Base-by-base conservation (phyloP, 2,888 invertebrate genomes). In the Balanococcus diminutus region DNA sequence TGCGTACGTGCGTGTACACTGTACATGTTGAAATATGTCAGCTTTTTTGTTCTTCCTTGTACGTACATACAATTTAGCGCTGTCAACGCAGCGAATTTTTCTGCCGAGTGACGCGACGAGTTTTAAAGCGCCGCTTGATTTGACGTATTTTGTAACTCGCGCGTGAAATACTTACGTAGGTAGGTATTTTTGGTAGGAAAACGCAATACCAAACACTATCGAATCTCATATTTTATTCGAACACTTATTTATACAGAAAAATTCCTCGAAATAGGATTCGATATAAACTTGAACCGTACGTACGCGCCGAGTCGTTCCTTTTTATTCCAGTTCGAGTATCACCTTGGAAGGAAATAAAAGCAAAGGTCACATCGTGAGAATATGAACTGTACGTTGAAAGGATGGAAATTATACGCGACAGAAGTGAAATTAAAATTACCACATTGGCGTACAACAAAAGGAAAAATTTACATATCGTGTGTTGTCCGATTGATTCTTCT, bases 361-460 rank as follows among this genome's bases (percentile, higher is more conserved):
- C 11, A 56, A 56, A 56, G 56, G 56, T 22, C 56, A 22, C 56
- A n/a, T n/a, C n/a, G 56, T 56, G 22, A 56, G 56, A 56, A 56
- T 56, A 56, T 56, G 56, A 56, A 56, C 56, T n/a, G n/a, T 56
- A 22, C 5, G 19, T 31, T n/a, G 31, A 72, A 72, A 31, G 16
- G 31, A 72, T 72, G 31, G 31, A 72, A 72, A 72, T 72, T 72
- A 72, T 31, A 16, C 31, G 72, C 31, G 31, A 72, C 31, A 72
- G 31, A 72, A 72, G 19, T 72, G 72, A 72, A 72, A 72, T 72
- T 72, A 72, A 72, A 72, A 72, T 72, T 72, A 72, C 72, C 28
- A 72, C 22, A 56, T 56, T 56, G 56, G 22, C 22, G 16, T 16
- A 11, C 72, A 31, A 72, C 31, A 72, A 56, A 56, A 8, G n/a